Conservation (phyloP, 2,113 vertebrate species). For the Laticauda colubrina region DNA sequence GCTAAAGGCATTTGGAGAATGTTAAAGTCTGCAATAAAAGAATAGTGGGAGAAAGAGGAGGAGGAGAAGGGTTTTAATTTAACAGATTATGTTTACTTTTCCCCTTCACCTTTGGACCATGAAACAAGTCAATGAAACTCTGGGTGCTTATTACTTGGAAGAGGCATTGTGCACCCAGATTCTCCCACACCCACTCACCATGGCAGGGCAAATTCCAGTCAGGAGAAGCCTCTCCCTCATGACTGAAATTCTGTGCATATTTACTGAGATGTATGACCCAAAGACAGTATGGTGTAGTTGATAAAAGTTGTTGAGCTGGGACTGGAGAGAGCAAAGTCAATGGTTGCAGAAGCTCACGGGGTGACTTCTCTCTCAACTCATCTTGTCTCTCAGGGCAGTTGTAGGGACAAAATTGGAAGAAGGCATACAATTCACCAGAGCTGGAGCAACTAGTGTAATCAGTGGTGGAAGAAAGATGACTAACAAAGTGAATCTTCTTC, state of each 20-base stretch:
- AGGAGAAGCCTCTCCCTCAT: neutral
- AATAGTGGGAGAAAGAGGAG: slow-evolving; percentile 59
- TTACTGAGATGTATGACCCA: neutral
- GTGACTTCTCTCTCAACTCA: neutral
- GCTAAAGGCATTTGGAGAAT: slow-evolving; percentile 66
- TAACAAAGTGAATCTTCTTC: neutral
- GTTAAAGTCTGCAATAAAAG: slow-evolving; percentile 62
- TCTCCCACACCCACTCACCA: neutral
- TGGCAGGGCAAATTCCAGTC: neutral
- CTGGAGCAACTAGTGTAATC: neutral
- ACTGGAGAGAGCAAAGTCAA: neutral
- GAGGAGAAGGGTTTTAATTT: slow-evolving; percentile 67
- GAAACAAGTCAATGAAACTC: slow-evolving; percentile 31
- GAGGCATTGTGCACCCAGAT: slow-evolving; percentile 37
- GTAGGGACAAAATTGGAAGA: neutral
- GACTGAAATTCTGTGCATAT: neutral
- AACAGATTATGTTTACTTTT: slow-evolving; percentile 60
- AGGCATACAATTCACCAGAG: neutral
- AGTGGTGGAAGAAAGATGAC: neutral
- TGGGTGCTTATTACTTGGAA: neutral
- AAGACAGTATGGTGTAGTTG: neutral
- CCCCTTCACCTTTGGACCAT: slow-evolving; percentile 64
- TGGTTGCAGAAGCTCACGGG: neutral
- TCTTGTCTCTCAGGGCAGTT: neutral
- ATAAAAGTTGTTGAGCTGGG: neutral